A percentile compares a stretch with the other conserved stretches of the same genome.
phyloP scores from a whole-genome alignment of 2,888 invertebrate genomes.

The Eupithecia abbreviata region DNA sequence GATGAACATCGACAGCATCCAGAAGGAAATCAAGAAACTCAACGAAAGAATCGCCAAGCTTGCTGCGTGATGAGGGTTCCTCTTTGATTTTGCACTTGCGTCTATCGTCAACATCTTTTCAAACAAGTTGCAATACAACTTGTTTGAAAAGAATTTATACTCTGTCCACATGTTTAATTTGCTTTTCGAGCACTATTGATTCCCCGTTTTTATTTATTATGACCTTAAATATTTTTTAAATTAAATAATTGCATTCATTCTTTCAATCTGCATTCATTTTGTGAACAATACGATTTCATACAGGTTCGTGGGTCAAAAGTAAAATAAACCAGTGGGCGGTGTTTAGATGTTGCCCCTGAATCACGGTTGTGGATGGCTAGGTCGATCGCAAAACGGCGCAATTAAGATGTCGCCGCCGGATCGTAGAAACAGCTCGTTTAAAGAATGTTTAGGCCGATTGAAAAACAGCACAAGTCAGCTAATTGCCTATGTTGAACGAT shows the following conservation, averaged over 20 bases:
- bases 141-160: background rate
- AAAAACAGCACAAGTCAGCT: too few species aligned
- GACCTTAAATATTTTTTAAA: background rate
- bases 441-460: too few species aligned
- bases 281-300: background rate
- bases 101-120: background rate
- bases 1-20: conserved; percentile 90
- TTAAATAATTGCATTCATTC: background rate
- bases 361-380: too few species aligned
- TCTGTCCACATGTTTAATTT: background rate
- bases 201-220: background rate
- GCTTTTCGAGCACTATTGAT: background rate
- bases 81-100: background rate
- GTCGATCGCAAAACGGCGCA: too few species aligned
- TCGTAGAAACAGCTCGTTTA: too few species aligned
- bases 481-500: too few species aligned
- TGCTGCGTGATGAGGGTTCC: conserved; percentile 60
- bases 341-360: background rate
- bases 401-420: too few species aligned
- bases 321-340: background rate
- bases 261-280: background rate
- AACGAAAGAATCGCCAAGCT: conserved; percentile 88
- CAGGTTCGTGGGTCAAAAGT: background rate
- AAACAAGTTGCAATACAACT: too few species aligned
- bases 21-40: conserved; percentile 89